These are phyloP conservation scores for Empidonax traillii DNA, from an alignment of 2,113 vertebrate genomes.

Conservation along the genomic window DNA sequence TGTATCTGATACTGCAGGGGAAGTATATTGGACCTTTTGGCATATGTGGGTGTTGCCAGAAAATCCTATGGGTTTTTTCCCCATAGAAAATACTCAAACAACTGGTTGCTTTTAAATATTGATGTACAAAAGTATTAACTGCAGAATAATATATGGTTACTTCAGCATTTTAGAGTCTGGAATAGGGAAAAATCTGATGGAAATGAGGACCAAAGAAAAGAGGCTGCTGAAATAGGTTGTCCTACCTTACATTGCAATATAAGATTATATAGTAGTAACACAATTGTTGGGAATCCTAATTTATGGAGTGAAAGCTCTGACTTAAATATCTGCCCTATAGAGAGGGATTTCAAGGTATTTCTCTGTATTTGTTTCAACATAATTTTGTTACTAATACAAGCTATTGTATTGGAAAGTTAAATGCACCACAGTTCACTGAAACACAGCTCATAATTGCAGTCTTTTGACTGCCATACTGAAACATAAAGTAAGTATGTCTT, in stretches of 20 bases:
- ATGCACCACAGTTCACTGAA: background rate
- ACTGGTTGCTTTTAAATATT: background rate
- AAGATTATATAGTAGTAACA: background rate
- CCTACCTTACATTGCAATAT: background rate
- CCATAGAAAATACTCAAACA: background rate
- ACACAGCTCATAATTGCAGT: background rate
- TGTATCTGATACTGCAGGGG: background rate
- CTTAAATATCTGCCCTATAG: background rate
- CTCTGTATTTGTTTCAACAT: background rate
- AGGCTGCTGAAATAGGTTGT: background rate
- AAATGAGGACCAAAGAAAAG: background rate
- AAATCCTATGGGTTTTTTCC: background rate
- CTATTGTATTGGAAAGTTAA: background rate
- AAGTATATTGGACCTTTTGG: background rate
- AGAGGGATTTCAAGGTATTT: background rate
- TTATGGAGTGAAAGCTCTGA: background rate
- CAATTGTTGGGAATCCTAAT: background rate
- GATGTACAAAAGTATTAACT: background rate
- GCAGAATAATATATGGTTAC: background rate
- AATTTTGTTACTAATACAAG: background rate
- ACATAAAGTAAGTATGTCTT: background rate
- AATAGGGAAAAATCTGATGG: background rate
- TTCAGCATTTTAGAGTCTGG: background rate
- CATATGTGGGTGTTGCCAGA: background rate
- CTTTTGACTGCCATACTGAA: background rate